Evolutionary conservation across 2,113 vertebrate genomes (phyloP).

Genomic region (Zootoca vivipara): DNA sequence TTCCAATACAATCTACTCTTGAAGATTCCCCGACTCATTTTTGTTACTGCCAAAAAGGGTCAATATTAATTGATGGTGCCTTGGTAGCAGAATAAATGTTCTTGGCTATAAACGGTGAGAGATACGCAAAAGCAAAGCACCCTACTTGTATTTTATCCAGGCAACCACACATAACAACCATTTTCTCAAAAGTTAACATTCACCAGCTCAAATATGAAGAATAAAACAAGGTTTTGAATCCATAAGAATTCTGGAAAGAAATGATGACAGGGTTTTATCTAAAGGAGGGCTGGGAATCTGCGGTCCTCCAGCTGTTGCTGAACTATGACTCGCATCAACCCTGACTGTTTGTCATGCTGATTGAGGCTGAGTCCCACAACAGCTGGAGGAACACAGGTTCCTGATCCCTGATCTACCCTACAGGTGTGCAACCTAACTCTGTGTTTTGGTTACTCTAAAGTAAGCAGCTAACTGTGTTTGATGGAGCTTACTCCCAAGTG

Average conservation of each 20-base stretch:
- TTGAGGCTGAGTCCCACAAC: no score
- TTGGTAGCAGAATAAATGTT: constrained; percentile 1
- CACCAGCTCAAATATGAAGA: background rate
- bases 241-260: background rate
- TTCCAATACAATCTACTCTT: constrained; percentile 28
- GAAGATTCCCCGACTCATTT: constrained; percentile 21
- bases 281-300: no score
- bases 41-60: constrained; percentile 33
- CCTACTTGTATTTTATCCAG: constrained; percentile 13
- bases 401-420: no score
- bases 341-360: no score
- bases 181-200: background rate
- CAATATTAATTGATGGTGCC: background rate
- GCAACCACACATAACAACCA: background rate
- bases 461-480: no score
- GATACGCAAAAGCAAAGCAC: constrained; percentile 12
- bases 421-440: no score
- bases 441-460: no score
- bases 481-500: no score
- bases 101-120: constrained; percentile 33
- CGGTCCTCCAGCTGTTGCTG: no score
- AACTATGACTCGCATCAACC: no score
- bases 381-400: no score
- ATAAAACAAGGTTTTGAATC: background rate
- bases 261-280: background rate